Base-by-base conservation (phyloP, 2,888 invertebrate genomes). In the Drosophila silvestris region DNA sequence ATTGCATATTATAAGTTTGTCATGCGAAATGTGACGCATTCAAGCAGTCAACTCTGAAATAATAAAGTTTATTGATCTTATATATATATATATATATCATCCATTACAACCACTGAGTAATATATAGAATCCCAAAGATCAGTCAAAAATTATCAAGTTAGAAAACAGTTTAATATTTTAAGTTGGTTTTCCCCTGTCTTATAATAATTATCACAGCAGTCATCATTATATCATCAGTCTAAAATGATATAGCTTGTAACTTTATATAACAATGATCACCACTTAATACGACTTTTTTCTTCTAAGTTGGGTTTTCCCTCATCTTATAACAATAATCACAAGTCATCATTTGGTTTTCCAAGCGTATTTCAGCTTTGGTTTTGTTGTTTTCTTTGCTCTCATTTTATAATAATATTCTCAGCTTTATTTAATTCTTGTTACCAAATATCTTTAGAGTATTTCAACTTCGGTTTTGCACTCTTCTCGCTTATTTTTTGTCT, bases 331-430 rank as follows among this genome's bases (percentile, higher is more conserved):
- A 44, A 47, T n/a, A 12, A 44, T 12, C n/a, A 1, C n/a, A n/a
- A 12, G 12, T 14, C 22, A 14, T 6, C 14, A 14, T 44, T 44
- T 22, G 2, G 12, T 44, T 47, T 47, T 47, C 47, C 1, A 16
- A 16, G 4, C 9, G 5, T 16, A 26, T 26, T 26, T 26, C 4
- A 4, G 0, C 4, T 44, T n/a, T 5, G 10, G 0, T 19, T 41
- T 9, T 9, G 0, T 26, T 9, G 16, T 1, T 26, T 47, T 7
- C 14, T 4, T 26, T 12, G 12, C n/a, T 14, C 12, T 22, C 2
- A 1, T 0, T 22, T 47, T 0, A 5, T 26, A 16, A 47, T 14
- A 26, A 7, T 16, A 26, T 4, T 22, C 7, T 22, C 7, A 22
- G 7, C 6, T 26, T 47, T 26, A 7, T 26, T 47, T 14, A 26